Evolutionary conservation across 2,113 vertebrate genomes (phyloP).

Genomic region (Acanthochromis polyacanthus): DNA sequence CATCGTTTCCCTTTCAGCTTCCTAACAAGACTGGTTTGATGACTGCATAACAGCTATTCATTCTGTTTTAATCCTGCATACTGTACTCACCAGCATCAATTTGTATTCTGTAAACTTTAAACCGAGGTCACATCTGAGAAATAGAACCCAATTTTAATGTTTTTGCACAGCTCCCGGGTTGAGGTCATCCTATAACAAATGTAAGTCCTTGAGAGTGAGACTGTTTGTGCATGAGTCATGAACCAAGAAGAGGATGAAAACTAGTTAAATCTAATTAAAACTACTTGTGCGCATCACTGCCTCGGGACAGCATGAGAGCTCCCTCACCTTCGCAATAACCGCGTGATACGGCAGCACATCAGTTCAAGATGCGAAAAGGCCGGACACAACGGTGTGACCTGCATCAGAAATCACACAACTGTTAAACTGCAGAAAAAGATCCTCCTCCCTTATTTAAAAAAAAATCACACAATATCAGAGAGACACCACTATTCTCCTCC

Average conservation of each 20-base stretch:
- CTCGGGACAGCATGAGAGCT: neutral
- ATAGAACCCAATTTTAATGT: no score
- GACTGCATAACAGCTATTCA: no score
- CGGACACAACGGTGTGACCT: neutral
- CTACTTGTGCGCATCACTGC: neutral
- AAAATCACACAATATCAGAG: no score
- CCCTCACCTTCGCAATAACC: neutral
- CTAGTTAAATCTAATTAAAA: conserved; percentile 18
- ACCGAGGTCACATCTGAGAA: neutral
- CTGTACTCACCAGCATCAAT: neutral
- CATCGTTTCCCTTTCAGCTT: no score
- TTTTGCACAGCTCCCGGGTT: neutral
- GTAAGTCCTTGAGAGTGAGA: neutral
- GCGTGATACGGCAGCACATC: neutral
- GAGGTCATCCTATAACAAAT: neutral
- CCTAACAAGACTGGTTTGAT: no score
- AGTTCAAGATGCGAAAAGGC: neutral
- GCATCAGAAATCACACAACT: neutral
- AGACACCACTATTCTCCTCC: no score
- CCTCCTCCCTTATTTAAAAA: no score
- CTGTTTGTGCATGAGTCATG: neutral
- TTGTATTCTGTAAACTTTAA: neutral
- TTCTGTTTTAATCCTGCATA: neutral
- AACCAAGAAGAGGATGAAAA: conserved; percentile 1
- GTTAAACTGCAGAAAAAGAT: neutral